Conservation (phyloP, 2,888 invertebrate genomes). For the Lasioglossum villosulum region DNA sequence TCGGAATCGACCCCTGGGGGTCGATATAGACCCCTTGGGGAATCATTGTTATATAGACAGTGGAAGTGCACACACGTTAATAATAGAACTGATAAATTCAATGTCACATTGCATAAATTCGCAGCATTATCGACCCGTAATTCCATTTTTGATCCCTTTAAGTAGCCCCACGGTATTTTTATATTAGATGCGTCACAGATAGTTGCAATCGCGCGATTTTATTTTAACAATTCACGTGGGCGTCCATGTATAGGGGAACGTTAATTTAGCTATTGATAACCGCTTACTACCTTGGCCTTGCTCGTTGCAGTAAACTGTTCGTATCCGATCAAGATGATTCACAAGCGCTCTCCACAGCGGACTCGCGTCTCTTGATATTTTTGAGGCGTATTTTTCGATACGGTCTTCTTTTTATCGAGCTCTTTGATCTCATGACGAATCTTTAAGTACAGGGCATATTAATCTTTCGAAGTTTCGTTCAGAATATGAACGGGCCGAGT, state of each 20-base stretch:
- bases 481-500: neutral
- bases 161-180: neutral
- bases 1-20: too few relatives aligned
- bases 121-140: neutral
- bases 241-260: slow-evolving; percentile 54
- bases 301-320: slow-evolving; percentile 70
- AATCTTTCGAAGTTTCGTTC: neutral
- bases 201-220: slow-evolving; percentile 26
- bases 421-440: neutral
- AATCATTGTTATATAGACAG: too few relatives aligned
- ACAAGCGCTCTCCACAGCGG: slow-evolving; percentile 45
- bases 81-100: neutral
- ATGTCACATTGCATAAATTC: neutral
- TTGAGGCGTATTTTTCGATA: slow-evolving; percentile 27
- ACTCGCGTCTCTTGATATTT: slow-evolving; percentile 38
- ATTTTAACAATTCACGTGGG: slow-evolving; percentile 46
- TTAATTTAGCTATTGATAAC: slow-evolving; percentile 79
- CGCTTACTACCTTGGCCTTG: slow-evolving; percentile 79
- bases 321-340: slow-evolving; percentile 77
- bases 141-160: neutral
- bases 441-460: neutral
- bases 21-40: too few relatives aligned
- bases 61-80: neutral
- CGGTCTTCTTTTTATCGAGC: slow-evolving; percentile 1
- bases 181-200: slow-evolving; percentile 8